Evolutionary conservation across 2,113 vertebrate species (phyloP).

Genomic region (Oryzias woworae): DNA sequence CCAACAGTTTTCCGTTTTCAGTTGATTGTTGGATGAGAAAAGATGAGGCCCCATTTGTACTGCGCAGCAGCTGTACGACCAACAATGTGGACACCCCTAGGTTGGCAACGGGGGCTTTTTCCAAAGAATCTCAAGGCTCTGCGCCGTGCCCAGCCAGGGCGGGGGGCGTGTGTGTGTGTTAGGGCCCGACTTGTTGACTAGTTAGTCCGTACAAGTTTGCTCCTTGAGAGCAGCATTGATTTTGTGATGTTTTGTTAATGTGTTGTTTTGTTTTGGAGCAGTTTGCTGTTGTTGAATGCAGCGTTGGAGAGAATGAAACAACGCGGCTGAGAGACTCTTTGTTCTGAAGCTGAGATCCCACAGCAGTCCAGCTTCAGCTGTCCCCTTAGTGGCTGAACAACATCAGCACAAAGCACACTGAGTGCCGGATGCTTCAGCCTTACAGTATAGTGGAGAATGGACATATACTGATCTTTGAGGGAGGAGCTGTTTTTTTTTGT

Average conservation of each 20-base stretch:
- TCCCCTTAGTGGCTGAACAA: slow-evolving; percentile 36
- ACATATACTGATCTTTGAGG: too few relatives aligned
- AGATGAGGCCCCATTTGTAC: slow-evolving; percentile 34
- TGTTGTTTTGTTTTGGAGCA: slow-evolving; percentile 31
- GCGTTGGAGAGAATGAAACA: slow-evolving; percentile 41
- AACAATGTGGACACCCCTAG: slow-evolving; percentile 56
- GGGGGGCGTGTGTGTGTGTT: background rate
- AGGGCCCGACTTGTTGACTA: slow-evolving; percentile 78
- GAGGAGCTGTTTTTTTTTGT: too few relatives aligned
- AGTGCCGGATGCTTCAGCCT: slow-evolving; percentile 9
- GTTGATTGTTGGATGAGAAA: slow-evolving; percentile 53
- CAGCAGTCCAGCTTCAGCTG: slow-evolving; percentile 19
- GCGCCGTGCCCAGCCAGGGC: slow-evolving; percentile 55
- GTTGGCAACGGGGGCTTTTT: slow-evolving; percentile 61
- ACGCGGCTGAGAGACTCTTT: slow-evolving; percentile 55
- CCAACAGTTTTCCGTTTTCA: slow-evolving; percentile 41
- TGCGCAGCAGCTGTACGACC: slow-evolving; percentile 60
- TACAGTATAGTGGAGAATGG: too few relatives aligned
- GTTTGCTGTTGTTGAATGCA: slow-evolving; percentile 30
- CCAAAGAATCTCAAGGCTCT: slow-evolving; percentile 67
- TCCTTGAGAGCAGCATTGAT: slow-evolving; percentile 17
- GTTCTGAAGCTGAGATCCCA: slow-evolving; percentile 42
- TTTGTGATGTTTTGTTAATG: slow-evolving; percentile 13
- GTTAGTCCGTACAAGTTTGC: slow-evolving; percentile 41
- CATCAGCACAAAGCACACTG: slow-evolving; percentile 28